Evolutionary conservation across 2,113 vertebrate genomes (phyloP).

Genomic region (Perca schrenkii): DNA sequence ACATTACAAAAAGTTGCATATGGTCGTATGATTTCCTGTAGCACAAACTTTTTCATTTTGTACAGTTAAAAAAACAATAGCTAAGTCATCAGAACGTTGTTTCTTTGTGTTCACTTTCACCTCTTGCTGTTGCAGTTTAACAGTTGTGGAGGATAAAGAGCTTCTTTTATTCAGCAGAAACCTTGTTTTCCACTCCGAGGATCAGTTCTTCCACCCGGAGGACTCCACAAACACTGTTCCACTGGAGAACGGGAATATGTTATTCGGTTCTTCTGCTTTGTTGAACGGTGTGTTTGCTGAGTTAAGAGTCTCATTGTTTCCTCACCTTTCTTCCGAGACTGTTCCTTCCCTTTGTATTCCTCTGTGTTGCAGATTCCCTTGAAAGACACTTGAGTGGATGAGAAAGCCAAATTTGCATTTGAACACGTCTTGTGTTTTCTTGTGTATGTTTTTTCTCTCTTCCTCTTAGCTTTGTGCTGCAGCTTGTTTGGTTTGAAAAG

Average conservation of each 20-base stretch:
- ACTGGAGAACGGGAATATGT: slow-evolving; percentile 44
- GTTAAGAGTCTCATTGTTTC: slow-evolving; percentile 44
- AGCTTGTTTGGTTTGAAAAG: slow-evolving; percentile 2
- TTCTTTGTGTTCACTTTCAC: too few relatives aligned
- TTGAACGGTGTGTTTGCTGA: slow-evolving; percentile 20
- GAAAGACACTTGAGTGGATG: slow-evolving; percentile 2
- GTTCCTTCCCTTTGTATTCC: slow-evolving; percentile 4
- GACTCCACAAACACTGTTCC: slow-evolving; percentile 12
- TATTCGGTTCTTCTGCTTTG: slow-evolving; percentile 16
- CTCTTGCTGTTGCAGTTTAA: too few relatives aligned
- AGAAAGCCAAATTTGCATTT: slow-evolving; percentile 35
- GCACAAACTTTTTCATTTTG: too few relatives aligned
- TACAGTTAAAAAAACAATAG: too few relatives aligned
- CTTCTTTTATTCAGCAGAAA: slow-evolving; percentile 8
- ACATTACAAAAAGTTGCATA: too few relatives aligned
- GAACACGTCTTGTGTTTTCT: slow-evolving; percentile 8
- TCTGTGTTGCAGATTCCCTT: neutral
- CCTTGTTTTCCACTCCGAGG: neutral
- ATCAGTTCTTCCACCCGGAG: slow-evolving; percentile 3
- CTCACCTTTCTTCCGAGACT: neutral
- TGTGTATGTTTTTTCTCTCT: neutral
- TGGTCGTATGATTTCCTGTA: too few relatives aligned
- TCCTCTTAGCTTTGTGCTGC: neutral
- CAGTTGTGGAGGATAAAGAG: neutral
- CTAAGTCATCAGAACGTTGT: too few relatives aligned